Conservation (phyloP, 2,797 vertebrate species). For the Lacerta agilis region DNA sequence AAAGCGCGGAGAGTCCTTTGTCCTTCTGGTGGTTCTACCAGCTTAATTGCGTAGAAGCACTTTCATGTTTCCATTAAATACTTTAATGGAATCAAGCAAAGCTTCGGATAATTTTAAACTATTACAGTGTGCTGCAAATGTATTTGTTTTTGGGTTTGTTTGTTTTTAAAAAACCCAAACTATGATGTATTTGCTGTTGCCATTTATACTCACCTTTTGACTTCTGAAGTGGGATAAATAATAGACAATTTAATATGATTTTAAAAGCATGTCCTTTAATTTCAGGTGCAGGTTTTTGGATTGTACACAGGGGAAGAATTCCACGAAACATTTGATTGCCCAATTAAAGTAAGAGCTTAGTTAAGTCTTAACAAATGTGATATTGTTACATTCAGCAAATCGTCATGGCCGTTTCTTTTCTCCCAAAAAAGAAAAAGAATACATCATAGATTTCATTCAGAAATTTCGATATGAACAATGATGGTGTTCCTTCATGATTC, state of each 20-base stretch:
- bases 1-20: constrained; percentile 38
- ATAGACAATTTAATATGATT: neutral
- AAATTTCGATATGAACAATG: neutral
- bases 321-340: constrained; percentile 96
- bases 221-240: constrained; percentile 12
- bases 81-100: constrained; percentile 4
- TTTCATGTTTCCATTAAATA: constrained; percentile 23
- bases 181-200: neutral
- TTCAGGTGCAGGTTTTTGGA: constrained; percentile 95
- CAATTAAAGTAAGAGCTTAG: constrained; percentile 91
- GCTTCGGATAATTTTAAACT: constrained; percentile 27
- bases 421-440: neutral
- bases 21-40: constrained; percentile 29
- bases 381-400: constrained; percentile 27
- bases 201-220: constrained; percentile 19
- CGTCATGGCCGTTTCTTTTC: neutral
- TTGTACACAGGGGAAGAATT: constrained; percentile 96
- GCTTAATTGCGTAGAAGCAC: constrained; percentile 20
- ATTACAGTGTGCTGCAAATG: constrained; percentile 1
- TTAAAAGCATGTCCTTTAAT: constrained; percentile 15
- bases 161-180: neutral
- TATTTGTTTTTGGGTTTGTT: neutral
- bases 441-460: neutral
- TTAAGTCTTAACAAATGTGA: constrained; percentile 57
- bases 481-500: neutral